These are phyloP conservation scores for Euzophera pinguis DNA, from an alignment of 2,888 invertebrate genomes.

Conservation along the genomic window DNA sequence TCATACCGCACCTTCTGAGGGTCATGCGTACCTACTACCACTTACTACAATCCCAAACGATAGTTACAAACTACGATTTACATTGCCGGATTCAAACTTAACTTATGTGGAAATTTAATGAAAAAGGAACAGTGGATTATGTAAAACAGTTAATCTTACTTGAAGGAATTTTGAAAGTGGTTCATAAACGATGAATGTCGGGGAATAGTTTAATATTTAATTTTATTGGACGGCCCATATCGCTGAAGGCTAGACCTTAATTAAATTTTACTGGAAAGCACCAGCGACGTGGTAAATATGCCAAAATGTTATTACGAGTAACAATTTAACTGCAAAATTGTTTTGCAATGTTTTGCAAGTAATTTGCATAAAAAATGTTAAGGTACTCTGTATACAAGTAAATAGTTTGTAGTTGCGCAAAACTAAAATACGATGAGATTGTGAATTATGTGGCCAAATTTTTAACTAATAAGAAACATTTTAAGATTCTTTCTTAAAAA, in stretches of 20 bases:
- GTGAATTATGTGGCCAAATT: too few relatives aligned
- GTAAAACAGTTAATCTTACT: not conserved
- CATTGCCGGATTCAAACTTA: not conserved
- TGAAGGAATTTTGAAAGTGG: not conserved
- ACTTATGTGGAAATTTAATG: not conserved
- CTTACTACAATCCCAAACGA: slow-evolving; percentile 6
- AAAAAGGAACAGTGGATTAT: not conserved
- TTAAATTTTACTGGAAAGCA: slow-evolving; percentile 11
- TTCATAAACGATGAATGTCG: slow-evolving; percentile 19
- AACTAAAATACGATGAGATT: too few relatives aligned
- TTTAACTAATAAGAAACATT: too few relatives aligned
- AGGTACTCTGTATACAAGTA: too few relatives aligned
- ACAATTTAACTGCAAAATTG: not conserved
- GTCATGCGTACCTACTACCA: slow-evolving; percentile 17
- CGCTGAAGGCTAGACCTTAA: slow-evolving; percentile 15
- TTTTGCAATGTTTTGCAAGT: not conserved
- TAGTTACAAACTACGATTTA: not conserved
- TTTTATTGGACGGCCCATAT: slow-evolving; percentile 18
- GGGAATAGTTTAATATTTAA: slow-evolving; percentile 20
- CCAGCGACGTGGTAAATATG: not conserved
- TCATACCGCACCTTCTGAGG: slow-evolving; percentile 26
- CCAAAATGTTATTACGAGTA: not conserved
- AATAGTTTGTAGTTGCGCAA: too few relatives aligned
- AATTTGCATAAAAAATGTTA: too few relatives aligned
- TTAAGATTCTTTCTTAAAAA: too few relatives aligned